Base-by-base conservation (phyloP, 2,113 vertebrate genomes). In the Neodon shergylaensis region DNA sequence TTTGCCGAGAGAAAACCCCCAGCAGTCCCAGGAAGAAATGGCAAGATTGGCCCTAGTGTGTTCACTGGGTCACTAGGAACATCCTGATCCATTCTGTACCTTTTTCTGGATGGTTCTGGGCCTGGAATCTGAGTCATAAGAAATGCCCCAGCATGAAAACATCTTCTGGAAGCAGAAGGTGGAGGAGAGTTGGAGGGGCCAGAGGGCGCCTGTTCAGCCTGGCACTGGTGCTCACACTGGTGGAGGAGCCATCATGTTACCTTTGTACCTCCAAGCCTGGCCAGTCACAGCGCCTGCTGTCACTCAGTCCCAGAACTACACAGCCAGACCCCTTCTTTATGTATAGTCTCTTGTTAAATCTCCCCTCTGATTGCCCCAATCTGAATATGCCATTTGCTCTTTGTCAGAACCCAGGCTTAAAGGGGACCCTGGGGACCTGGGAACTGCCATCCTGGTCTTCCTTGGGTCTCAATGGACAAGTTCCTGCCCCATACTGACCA, bases 381-480 rank as follows among this genome's bases (percentile, higher is more conserved):
- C n/a, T 90, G 49, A 87, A 54, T 36, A n/a, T 31, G n/a, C 68
- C 54, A 4, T 89, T 93, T 93, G 63, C 86, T 94, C 65, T 72
- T 79, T 66, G 84, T 44, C 79, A 84, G 72, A 66, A 49, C 65
- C 36, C 90, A 49, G n/a, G 54, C 81, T 44, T n/a, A 33, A 13
- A 19, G 0, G 1, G 24, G 1, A 81, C 73, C 61, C 65, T 31
- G 16, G 63, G 21, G 76, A 36, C 91, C 90, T 88, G 66, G 14
- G 52, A 78, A n/a, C 26, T 52, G 76, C 11, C 24, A 0, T 61
- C 28, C 31, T 8, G 22, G 36, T 90, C 61, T 91, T 72, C 4
- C 22, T 42, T 7, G 42, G 42, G 61, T 47, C 52, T 89, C 19
- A 3, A 0, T 14, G 44, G 49, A 22, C 26, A n/a, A 87, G 10